A percentile compares a stretch with the other conserved stretches of the same genome.
These are phyloP conservation scores for Montipora capitata DNA, from an alignment of 92 coral and sea anemone species.

Conservation along the genomic window DNA sequence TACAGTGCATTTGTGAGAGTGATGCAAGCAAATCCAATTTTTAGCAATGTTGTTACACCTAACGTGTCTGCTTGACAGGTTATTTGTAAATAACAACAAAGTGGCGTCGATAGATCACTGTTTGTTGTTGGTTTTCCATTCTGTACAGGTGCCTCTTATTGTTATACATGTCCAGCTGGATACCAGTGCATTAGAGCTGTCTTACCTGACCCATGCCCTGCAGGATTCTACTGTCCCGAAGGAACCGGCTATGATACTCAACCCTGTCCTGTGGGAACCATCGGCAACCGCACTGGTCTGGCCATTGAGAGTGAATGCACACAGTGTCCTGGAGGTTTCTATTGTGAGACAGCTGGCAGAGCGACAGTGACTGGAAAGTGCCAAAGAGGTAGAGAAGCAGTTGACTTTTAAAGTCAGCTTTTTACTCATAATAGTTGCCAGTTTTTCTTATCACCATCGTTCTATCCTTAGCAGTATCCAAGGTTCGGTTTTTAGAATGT, in stretches of 20 bases:
- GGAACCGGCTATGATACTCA: conserved; percentile 91
- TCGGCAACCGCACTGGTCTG: conserved; percentile 88
- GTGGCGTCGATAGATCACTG: background rate
- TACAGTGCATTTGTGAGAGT: no score
- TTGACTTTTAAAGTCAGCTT: no score
- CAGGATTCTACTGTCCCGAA: conserved; percentile 94
- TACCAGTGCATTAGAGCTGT: conserved; percentile 88
- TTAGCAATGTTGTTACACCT: no score
- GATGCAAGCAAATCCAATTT: no score
- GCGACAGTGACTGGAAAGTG: conserved; percentile 88
- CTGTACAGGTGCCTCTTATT: conserved; percentile 81
- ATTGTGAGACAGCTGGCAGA: conserved; percentile 90
- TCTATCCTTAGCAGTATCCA: no score
- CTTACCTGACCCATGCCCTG: conserved; percentile 96
- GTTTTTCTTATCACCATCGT: no score
- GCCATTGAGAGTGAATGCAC: conserved; percentile 84
- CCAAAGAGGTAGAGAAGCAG: conserved; percentile 78
- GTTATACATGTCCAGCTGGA: conserved; percentile 95
- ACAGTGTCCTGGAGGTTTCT: conserved; percentile 89
- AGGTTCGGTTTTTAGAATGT: no score
- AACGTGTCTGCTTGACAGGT: no score
- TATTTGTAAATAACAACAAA: no score
- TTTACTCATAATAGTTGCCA: no score
- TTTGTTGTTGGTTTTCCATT: background rate
- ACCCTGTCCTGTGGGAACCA: conserved; percentile 98